Evolutionary conservation across 2,797 vertebrate species (phyloP), one percentile per base, ranked within the genome.

Genomic region (Anas flavirostris): DNA sequence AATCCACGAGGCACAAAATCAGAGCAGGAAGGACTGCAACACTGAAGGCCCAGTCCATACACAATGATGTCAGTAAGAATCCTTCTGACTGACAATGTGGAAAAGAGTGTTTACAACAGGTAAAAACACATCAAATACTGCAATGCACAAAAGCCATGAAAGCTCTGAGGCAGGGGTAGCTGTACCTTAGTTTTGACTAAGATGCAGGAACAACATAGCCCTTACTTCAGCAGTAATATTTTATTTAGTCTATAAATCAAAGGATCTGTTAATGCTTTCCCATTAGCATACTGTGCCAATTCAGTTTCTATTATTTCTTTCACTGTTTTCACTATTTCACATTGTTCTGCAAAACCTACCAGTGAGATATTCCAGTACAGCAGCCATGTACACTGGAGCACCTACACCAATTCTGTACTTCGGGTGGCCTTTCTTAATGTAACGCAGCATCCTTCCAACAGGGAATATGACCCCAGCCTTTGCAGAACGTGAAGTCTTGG

Each of bases 381-480:
- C 99, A 16, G 99, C 99, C 98, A 99, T 98, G 97, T 99, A 99
- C 48, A 99, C 99, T 0, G 99, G 99, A 2, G 99, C 99, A 63
- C 99, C 99, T 62, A 99, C 99, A 17, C 99, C 99, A n/a, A 99
- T 99, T 92, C 99, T 98, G 94, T 99, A 99, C 87, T 99, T 99
- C 0, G 99, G 99, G 76, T 99, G 98, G 44, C 99, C 99, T 92
- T 98, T 98, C 95, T 99, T 99, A 94, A 99, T 99, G 97, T 99
- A 99, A 67, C 99, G 98, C 72, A 99, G 98, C 99, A 99, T 99
- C 88, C 99, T 98, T n/a, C 99, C 99, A 53, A 99, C 99, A 0
- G 99, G 99, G 96, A 99, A 99, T 97, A 99, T 99, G 86, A 99
- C 99, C 18, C 99, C 99, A 3, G 99, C 99, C 97, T 99, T 99